Evolutionary conservation across 2,888 invertebrate species (phyloP).

Genomic region (Xestoiulus laeticollis): DNA sequence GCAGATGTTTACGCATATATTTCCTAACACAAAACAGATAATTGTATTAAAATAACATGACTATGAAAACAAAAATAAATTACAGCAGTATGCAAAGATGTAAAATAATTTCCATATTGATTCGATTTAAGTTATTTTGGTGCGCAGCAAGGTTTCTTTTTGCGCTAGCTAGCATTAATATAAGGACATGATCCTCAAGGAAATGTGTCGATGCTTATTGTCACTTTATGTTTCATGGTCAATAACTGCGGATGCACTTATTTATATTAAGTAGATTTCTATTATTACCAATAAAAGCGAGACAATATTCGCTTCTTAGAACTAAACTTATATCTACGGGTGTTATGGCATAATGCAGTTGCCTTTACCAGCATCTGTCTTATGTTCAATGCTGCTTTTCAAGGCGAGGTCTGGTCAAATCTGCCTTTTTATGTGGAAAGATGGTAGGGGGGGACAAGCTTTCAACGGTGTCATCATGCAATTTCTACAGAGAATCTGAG

Average conservation of each 20-base stretch:
- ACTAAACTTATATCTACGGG: neutral
- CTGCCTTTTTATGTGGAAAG: slow-evolving; percentile 24
- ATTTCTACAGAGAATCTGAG: neutral
- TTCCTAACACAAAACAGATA: no score
- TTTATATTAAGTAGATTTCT: slow-evolving; percentile 37
- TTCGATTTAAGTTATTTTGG: no score
- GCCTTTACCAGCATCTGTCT: neutral
- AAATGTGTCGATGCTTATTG: neutral
- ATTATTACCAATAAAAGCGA: slow-evolving; percentile 6
- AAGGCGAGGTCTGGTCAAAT: neutral
- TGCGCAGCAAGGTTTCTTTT: no score
- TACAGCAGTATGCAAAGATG: no score
- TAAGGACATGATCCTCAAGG: neutral
- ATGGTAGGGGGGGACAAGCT: neutral
- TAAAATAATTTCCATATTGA: no score
- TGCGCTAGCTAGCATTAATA: no score
- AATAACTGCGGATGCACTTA: slow-evolving; percentile 13
- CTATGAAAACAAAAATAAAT: no score
- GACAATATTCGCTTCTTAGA: slow-evolving; percentile 21
- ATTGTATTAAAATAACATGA: no score
- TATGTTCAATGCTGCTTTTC: neutral
- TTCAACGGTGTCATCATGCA: neutral
- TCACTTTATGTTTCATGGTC: slow-evolving; percentile 10
- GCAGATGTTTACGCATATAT: no score
- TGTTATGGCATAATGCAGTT: slow-evolving; percentile 12